phyloP scores from a whole-genome alignment of 2,113 vertebrate species.

The Odocoileus virginianus region DNA sequence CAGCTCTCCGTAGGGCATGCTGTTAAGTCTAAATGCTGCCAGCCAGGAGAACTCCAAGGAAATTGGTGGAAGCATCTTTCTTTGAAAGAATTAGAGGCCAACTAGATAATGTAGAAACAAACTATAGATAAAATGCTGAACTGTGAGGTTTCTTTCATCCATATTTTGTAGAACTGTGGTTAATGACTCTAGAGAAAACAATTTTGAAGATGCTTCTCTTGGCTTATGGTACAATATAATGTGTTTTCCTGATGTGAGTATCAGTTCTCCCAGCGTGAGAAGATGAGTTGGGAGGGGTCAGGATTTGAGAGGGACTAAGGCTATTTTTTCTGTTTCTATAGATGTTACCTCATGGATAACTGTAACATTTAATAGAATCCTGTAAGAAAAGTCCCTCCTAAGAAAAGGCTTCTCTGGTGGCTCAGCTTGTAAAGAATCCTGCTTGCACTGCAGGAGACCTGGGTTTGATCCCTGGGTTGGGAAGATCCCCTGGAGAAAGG shows the following conservation, averaged over 20 bases:
- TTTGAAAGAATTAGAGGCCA: slow-evolving; percentile 24
- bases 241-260: not conserved
- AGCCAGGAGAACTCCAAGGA: not conserved
- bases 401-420: not conserved
- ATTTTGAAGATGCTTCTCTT: not conserved
- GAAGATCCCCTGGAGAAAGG: not conserved
- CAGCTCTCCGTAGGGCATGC: accelerated
- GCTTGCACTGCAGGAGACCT: not conserved
- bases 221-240: not conserved
- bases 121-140: slow-evolving; percentile 1
- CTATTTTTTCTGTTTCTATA: not conserved
- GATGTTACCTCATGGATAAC: not conserved
- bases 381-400: not conserved
- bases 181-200: not conserved
- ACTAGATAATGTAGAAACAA: not conserved
- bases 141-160: not conserved
- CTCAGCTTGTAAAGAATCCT: not conserved
- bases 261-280: not conserved
- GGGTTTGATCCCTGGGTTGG: not conserved
- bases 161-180: not conserved
- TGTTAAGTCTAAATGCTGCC: not conserved
- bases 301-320: not conserved
- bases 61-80: not conserved
- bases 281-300: not conserved
- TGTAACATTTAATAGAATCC: not conserved